These are phyloP conservation scores for Hetaerina americana DNA, from an alignment of 1,140 invertebrate species.

Conservation along the genomic window DNA sequence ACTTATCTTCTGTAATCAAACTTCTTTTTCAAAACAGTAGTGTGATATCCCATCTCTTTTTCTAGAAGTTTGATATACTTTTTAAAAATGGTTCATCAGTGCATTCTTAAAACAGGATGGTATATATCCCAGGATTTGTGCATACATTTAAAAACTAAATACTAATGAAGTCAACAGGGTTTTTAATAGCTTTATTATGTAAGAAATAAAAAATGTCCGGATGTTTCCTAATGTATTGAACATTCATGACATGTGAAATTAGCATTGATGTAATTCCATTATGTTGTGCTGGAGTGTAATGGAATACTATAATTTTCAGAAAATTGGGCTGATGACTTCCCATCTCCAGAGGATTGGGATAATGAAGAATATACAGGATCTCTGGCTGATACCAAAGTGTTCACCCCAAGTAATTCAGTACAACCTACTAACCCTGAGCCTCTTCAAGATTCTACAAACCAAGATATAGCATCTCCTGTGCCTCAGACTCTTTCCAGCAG, in stretches of 20 bases:
- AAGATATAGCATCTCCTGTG: slow-evolving; percentile 9
- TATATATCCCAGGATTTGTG: no score
- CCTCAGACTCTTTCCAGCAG: slow-evolving; percentile 16
- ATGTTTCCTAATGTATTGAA: neutral
- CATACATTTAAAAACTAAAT: no score
- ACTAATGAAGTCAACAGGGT: no score
- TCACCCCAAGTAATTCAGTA: slow-evolving; percentile 53
- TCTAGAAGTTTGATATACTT: no score
- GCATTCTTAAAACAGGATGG: no score
- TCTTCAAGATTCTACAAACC: slow-evolving; percentile 16
- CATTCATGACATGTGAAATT: neutral
- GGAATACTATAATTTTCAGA: neutral
- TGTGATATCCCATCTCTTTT: no score
- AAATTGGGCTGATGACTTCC: slow-evolving; percentile 32
- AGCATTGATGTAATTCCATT: neutral
- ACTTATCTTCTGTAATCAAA: neutral
- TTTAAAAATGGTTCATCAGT: no score
- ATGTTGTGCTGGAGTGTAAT: neutral
- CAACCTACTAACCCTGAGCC: slow-evolving; percentile 14
- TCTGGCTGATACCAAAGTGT: slow-evolving; percentile 87
- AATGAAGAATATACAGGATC: slow-evolving; percentile 90
- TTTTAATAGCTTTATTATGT: no score
- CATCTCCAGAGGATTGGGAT: slow-evolving; percentile 74
- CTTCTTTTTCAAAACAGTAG: no score
- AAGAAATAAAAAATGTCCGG: no score